Percentiles rank a stretch among this genome's conserved stretches.
Evolutionary conservation across 2,113 vertebrate genomes (phyloP).

Genomic region (Crotalus tigris): DNA sequence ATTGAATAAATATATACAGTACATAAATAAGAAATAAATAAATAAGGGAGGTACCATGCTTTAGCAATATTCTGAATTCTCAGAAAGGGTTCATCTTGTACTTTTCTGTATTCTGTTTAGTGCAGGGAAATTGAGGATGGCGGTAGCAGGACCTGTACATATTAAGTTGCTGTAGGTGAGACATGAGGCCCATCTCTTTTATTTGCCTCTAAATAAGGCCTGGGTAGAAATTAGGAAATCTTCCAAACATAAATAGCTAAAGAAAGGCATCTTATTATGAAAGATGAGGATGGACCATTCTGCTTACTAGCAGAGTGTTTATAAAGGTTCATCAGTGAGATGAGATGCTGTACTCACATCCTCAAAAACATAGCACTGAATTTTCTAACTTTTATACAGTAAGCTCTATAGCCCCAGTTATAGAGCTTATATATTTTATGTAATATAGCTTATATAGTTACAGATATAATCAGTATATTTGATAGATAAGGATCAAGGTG

Average conservation of each 20-base stretch:
- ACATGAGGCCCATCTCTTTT: background rate
- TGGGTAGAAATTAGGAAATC: background rate
- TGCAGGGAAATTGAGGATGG: background rate
- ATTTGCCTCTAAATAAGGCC: background rate
- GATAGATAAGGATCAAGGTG: background rate
- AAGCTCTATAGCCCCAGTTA: background rate
- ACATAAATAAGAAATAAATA: background rate
- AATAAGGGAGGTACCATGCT: background rate
- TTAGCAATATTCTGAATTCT: background rate
- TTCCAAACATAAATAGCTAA: background rate
- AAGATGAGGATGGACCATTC: background rate
- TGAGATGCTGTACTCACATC: background rate
- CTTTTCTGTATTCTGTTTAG: background rate
- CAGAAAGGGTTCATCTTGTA: background rate
- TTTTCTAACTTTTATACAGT: background rate
- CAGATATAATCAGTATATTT: background rate
- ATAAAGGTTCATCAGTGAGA: background rate
- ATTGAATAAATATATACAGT: background rate
- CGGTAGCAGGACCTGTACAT: background rate
- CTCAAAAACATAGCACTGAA: background rate
- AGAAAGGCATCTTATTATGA: background rate
- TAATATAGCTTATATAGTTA: background rate
- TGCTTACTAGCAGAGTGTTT: background rate
- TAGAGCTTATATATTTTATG: too few relatives aligned
- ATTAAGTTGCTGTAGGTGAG: background rate